A percentile compares a stretch with the other conserved stretches of the same genome.
phyloP scores from a whole-genome alignment of 2,113 vertebrate species.

The Misgurnus mizolepis region DNA sequence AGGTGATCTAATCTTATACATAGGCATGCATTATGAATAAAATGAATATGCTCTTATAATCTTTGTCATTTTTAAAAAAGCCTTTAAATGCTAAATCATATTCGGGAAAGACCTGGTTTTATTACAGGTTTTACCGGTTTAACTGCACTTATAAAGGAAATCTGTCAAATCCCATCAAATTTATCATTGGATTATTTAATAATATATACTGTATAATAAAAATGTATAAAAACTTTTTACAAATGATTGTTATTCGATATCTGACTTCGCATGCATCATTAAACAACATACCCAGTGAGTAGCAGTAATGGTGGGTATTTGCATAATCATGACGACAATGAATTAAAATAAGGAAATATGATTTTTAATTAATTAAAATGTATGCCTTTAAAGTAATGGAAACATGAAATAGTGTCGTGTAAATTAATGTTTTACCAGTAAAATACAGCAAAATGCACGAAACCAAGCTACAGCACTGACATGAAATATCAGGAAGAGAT shows the following conservation, averaged over 20 bases:
- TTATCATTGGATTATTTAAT: too few species aligned
- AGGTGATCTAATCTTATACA: not conserved
- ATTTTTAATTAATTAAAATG: too few species aligned
- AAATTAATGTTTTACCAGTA: not conserved
- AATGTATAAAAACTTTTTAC: too few species aligned
- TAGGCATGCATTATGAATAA: not conserved
- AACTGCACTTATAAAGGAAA: conserved; percentile 56
- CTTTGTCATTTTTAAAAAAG: not conserved
- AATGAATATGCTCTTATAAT: not conserved
- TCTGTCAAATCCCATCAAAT: conserved; percentile 44
- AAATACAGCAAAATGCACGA: not conserved
- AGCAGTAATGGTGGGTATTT: too few species aligned
- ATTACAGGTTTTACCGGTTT: conserved; percentile 75
- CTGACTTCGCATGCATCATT: too few species aligned
- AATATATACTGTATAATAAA: too few species aligned
- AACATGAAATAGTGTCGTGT: not conserved
- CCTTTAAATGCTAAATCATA: not conserved
- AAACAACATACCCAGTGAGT: too few species aligned
- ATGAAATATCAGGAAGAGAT: not conserved
- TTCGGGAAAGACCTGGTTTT: conserved; percentile 1
- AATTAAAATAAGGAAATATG: too few species aligned
- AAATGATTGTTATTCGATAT: too few species aligned
- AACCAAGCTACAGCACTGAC: not conserved
- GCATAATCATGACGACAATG: too few species aligned
- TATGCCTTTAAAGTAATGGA: not conserved